phyloP scores from a whole-genome alignment of 2,113 vertebrate species.

The Entomyzon cyanotis region DNA sequence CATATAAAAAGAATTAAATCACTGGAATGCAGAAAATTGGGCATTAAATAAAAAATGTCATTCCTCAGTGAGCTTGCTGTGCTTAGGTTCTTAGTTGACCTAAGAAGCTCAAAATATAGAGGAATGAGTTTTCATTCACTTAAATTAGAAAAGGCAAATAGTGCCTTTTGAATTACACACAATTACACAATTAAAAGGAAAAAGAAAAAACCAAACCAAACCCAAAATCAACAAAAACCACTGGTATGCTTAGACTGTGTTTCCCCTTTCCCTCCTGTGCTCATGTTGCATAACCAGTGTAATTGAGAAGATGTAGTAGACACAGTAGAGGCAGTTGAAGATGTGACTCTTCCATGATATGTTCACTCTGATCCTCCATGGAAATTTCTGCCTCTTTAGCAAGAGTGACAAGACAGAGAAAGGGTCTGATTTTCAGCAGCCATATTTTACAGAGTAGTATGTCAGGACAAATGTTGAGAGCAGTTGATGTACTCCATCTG shows the following conservation, averaged over 20 bases:
- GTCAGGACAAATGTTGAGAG: background rate
- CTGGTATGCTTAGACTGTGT: background rate
- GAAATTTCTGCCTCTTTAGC: background rate
- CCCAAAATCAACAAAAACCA: background rate
- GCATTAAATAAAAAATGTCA: background rate
- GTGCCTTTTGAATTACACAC: background rate
- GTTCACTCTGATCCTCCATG: background rate
- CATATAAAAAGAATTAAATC: background rate
- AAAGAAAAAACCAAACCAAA: background rate
- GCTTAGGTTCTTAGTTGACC: background rate
- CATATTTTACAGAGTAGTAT: background rate
- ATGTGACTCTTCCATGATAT: background rate
- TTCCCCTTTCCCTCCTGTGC: background rate
- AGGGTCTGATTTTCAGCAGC: background rate
- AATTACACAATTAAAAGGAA: background rate
- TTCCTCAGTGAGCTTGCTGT: background rate
- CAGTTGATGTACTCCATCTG: background rate
- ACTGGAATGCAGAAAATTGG: background rate
- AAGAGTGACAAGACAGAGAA: background rate
- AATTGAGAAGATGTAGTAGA: background rate
- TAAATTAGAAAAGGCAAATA: background rate
- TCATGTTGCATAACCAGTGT: background rate
- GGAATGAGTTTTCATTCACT: background rate
- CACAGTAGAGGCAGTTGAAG: background rate
- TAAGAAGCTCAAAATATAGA: background rate